Evolutionary conservation across 2,888 invertebrate species (phyloP), one percentile per base, ranked within the genome.

Genomic region (Watsonalla binaria): DNA sequence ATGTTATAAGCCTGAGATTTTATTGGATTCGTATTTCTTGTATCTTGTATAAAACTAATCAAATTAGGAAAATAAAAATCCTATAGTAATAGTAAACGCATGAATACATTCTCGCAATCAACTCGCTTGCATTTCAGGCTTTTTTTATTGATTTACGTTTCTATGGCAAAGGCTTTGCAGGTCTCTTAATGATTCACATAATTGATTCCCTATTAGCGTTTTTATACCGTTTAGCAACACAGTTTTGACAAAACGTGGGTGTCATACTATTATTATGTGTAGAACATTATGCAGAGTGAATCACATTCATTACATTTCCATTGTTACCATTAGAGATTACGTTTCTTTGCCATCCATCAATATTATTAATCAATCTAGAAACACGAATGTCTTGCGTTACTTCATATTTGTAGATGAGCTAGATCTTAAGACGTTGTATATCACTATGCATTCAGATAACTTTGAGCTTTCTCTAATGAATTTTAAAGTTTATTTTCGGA

Each of bases 151-250:
- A n/a, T n/a, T 24, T 24, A 24, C 24, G 24, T 24, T 24, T 24
- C 2, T 4, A 24, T 24, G 24, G 24, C 1, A 24, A 24, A 24
- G 24, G 24, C 24, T 24, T 24, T 1, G 24, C 24, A 24, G 24
- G 24, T 4, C 24, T 24, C 24, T 24, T 60, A 63, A 64, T 63
- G 54, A 59, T 61, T 63, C 57, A 70, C 60, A 68, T 73, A 70
- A 67, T 71, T 79, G 77, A 80, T 76, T 75, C 65, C 60, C 70
- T 62, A 76, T 78, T 67, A 72, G 75, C 65, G 58, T 68, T 72
- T 78, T 80, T 82, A 42, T 42, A 85, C 83, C 82, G 82, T 84
- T 84, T 71, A 74, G 72, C 72, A 81, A 68, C 79, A 82, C 70
- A 75, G 73, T 77, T 80, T 65, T 66, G 59, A 51, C 57, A 33